Evolutionary conservation across 1,140 invertebrate genomes (phyloP), one percentile per base, ranked within the genome.

Genomic region (Achroia grisella): DNA sequence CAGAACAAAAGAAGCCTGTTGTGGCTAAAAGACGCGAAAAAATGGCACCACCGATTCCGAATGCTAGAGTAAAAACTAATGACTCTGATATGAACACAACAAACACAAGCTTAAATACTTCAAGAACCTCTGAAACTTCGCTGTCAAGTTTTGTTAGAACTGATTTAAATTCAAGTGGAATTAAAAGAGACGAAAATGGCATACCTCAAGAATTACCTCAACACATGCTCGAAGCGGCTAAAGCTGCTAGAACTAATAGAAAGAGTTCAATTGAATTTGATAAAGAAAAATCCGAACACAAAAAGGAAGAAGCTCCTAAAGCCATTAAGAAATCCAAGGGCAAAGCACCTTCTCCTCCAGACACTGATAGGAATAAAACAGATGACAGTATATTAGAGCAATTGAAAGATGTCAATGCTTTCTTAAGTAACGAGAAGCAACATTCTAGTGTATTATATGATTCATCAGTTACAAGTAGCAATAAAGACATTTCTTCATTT

Each of bases 261-360:
- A 92, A 90, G 61, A 89, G 76, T 56, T 75, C 80, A 4, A 48
- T 68, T 34, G 81, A 86, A 44, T 45, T 74, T 29, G 46, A 68
- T 28, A 62, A 60, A 36, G 83, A 86, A 15, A 79, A 73, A 50
- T 31, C 47, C n/a, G 77, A 77, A 17, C 48, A 58, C n/a, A 86
- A 81, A 53, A 76, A 72, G 52, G 83, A 86, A 12, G 88, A 88
- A 55, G 72, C 72, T 33, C 77, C 81, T 8, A 84, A 85, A 65
- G 77, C 74, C 72, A 68, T 49, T 72, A 91, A 91, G 45, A 92
- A 90, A 58, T 89, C 88, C 12, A 93, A 93, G 65, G 89, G 92
- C 1, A 93, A 93, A 83, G 92, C 92, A 8, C 92, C 92, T 1
- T 89, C 88, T 0, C 91, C 91, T 1, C 91, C 92, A 8, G 85